phyloP scores from a whole-genome alignment of 2,797 vertebrate species.

The Staurois parvus region DNA sequence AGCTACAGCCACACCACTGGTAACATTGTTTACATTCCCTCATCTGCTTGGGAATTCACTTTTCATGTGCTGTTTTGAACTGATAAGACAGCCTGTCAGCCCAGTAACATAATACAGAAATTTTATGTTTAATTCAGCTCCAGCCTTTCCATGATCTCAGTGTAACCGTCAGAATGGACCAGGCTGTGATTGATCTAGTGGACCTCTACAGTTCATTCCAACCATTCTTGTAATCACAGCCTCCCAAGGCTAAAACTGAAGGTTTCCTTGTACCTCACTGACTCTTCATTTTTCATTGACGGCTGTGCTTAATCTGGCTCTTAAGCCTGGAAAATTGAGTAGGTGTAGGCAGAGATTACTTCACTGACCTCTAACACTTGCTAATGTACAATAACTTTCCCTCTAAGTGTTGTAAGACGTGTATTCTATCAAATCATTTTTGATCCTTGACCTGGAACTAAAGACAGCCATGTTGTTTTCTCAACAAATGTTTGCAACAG shows the following conservation, averaged over 20 bases:
- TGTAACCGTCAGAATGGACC: neutral
- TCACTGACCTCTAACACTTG: neutral
- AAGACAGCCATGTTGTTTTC: too few relatives aligned
- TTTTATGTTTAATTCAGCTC: neutral
- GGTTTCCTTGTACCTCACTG: neutral
- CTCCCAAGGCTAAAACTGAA: neutral
- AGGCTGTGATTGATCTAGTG: neutral
- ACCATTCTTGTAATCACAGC: neutral
- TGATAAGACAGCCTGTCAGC: conserved; percentile 17
- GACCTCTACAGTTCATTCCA: neutral
- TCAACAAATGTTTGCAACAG: too few relatives aligned
- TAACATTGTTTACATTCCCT: conserved; percentile 31
- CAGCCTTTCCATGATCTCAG: conserved; percentile 29
- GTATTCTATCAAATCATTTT: neutral
- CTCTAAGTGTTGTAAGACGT: neutral
- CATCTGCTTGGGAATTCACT: conserved; percentile 24
- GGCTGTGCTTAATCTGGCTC: conserved; percentile 15
- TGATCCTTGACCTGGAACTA: too few relatives aligned
- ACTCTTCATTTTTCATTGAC: neutral
- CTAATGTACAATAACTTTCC: neutral
- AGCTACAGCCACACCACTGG: neutral
- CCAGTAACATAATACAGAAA: conserved; percentile 5
- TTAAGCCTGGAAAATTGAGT: neutral
- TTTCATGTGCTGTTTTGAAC: conserved; percentile 16
- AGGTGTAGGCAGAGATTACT: neutral